phyloP scores from a whole-genome alignment of 2,113 vertebrate species.

The Brachyhypopomus gauderio region DNA sequence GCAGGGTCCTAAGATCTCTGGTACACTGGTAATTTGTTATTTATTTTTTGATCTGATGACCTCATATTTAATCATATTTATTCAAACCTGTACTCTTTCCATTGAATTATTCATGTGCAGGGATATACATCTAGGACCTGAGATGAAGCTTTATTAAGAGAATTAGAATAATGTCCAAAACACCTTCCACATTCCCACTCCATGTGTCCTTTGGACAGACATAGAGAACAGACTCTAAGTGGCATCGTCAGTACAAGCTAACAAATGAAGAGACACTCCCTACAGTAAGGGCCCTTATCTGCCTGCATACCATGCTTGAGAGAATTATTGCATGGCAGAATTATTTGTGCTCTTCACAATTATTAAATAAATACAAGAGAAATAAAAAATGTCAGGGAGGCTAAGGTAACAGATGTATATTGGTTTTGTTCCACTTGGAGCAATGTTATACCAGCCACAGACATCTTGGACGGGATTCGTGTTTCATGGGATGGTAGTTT shows the following conservation, averaged over 20 bases:
- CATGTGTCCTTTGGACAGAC: conserved; percentile 8
- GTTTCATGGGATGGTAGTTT: too few relatives aligned
- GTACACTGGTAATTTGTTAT: conserved; percentile 15
- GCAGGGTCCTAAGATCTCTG: background rate
- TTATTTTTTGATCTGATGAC: conserved; percentile 40
- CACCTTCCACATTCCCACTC: conserved; percentile 2
- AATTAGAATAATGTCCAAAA: conserved; percentile 53
- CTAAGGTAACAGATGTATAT: too few relatives aligned
- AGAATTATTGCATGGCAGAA: background rate
- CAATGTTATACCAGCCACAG: too few relatives aligned
- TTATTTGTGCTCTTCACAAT: too few relatives aligned
- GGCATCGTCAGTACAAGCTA: too few relatives aligned
- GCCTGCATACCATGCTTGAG: background rate
- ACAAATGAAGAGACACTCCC: background rate
- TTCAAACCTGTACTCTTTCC: conserved; percentile 60
- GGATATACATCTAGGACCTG: conserved; percentile 51
- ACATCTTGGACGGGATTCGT: too few relatives aligned
- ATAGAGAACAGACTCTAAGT: background rate
- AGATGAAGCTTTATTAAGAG: conserved; percentile 59
- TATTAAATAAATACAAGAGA: too few relatives aligned
- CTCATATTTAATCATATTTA: conserved; percentile 58
- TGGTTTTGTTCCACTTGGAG: too few relatives aligned
- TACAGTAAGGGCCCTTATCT: background rate
- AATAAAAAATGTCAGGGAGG: too few relatives aligned
- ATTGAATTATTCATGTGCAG: conserved; percentile 62